Base-by-base conservation (phyloP, 2,888 invertebrate species). In the Nomada fabriciana region DNA sequence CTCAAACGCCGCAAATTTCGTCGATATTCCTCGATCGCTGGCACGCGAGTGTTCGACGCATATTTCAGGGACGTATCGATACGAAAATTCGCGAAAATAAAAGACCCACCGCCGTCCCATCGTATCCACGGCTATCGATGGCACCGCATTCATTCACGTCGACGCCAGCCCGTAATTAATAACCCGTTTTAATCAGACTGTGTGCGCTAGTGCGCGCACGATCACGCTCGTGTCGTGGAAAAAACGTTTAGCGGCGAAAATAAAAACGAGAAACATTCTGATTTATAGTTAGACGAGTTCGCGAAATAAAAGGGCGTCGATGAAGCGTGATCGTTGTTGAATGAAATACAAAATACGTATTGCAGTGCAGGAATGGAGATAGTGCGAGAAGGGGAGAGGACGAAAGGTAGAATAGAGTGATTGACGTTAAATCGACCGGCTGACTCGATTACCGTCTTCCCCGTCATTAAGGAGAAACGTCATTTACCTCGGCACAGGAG, bases 101-200 rank as follows among this genome's bases (percentile, higher is more conserved):
- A 82, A 70, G 67, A 80, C 67, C 52, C 57, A 13, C 42, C 36
- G 15, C 20, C n/a, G 18, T 59, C 9, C 43, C 52, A 2, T 42
- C 53, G 47, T 59, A 50, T 25, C 36, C n/a, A 23, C 29, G 82
- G 67, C 72, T 84, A 85, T 87, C 75, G 86, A 79, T 63, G 84
- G 82, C 77, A 80, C 74, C 80, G 82, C 86, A 86, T 88, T 88
- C 87, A 88, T 89, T 83, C 87, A 83, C 86, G 85, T 90, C 86
- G 87, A 84, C 85, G 82, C 85, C 82, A 82, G 86, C 77, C 87
- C 80, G 89, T 91, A 92, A 92, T 92, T 92, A 92, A 92, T 92
- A 92, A 91, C 90, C 90, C 90, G 87, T 91, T 80, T 92, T 92
- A 92, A 92, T 92, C 92, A 91, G 90, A 65, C 82, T 86, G 87